Base-by-base conservation (phyloP, 2,888 invertebrate species). In the Lycia hirtaria region DNA sequence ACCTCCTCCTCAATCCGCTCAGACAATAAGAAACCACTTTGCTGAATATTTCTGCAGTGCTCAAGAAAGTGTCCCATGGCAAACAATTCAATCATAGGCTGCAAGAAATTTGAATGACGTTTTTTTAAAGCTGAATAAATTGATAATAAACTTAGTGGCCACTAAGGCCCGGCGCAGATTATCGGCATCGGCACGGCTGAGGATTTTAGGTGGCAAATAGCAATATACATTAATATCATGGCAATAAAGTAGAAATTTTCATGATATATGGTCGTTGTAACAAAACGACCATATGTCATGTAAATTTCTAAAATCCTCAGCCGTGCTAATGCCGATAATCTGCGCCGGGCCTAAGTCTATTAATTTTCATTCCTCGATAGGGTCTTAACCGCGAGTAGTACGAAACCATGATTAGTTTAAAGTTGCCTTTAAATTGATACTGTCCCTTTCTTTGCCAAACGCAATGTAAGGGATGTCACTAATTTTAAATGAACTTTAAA, bases 181-280 rank as follows among this genome's bases (percentile, higher is more conserved):
- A 19, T 51, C 33, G 55, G 58, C 51, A 59, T 59, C 59, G 51
- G 45, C 22, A 59, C 45, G 50, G 28, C 38, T 51, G 45, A 59
- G 55, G 55, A 59, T 55, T 59, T 59, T 59, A 51, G 59, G 59
- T 59, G 59, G 50, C 59, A 55, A 53, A 58, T 58, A 53, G 52
- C 57, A 58, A 58, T 58, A 59, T 60, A 60, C 49, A 33, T 33
- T 53, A 60, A 60, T 38, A 45, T 60, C 28, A 60, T 56, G 56
- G 49, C 62, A 62, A 58, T 55, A 53, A 62, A 56, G 56, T 62
- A 52, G 62, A 62, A 57, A 55, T 58, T 58, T 58, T 55, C 51
- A 33, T 58, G 44, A 61, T 57, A 58, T 57, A 32, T 55, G 61
- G 54, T 61, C 54, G 54, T 40, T 22, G 24, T 40, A 40, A 40